Percentiles rank a stretch among this genome's conserved stretches.
These are phyloP conservation scores for Numenius phaeopus DNA, from an alignment of 2,797 vertebrate genomes.

Conservation along the genomic window DNA sequence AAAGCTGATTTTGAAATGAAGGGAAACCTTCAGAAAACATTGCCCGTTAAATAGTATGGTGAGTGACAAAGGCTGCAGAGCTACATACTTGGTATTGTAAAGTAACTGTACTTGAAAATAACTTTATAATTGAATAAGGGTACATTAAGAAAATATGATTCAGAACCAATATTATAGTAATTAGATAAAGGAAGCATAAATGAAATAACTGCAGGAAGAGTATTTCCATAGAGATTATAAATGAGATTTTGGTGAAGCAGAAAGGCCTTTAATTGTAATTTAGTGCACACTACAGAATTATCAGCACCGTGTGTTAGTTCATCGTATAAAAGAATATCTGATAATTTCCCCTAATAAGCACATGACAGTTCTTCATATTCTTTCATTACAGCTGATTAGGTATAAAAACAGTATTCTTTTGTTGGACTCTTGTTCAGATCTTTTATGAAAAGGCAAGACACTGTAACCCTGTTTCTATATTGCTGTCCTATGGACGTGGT, in stretches of 20 bases:
- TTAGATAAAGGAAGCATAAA: slow-evolving; percentile 84
- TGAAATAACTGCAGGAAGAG: slow-evolving; percentile 82
- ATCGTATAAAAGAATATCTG: slow-evolving; percentile 83
- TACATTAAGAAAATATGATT: slow-evolving; percentile 83
- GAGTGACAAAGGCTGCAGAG: slow-evolving; percentile 68
- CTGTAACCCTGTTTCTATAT: background rate
- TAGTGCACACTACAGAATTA: slow-evolving; percentile 83
- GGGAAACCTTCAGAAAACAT: slow-evolving; percentile 40
- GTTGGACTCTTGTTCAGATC: slow-evolving; percentile 55
- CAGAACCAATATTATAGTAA: slow-evolving; percentile 83
- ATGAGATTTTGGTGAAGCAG: slow-evolving; percentile 83
- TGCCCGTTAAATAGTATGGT: slow-evolving; percentile 54
- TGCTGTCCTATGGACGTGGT: background rate
- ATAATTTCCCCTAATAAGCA: slow-evolving; percentile 82
- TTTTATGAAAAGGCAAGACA: slow-evolving; percentile 49
- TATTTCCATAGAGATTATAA: slow-evolving; percentile 84
- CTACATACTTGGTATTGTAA: slow-evolving; percentile 73
- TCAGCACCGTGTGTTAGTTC: slow-evolving; percentile 80
- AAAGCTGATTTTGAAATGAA: slow-evolving; percentile 30
- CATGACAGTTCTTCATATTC: slow-evolving; percentile 81
- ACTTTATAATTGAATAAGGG: slow-evolving; percentile 84
- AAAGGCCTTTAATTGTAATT: slow-evolving; percentile 85
- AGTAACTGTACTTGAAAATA: slow-evolving; percentile 83
- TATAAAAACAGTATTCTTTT: slow-evolving; percentile 76
- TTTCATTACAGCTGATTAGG: slow-evolving; percentile 79